phyloP scores from a whole-genome alignment of 23 tunicate species.

The Styela clava region DNA sequence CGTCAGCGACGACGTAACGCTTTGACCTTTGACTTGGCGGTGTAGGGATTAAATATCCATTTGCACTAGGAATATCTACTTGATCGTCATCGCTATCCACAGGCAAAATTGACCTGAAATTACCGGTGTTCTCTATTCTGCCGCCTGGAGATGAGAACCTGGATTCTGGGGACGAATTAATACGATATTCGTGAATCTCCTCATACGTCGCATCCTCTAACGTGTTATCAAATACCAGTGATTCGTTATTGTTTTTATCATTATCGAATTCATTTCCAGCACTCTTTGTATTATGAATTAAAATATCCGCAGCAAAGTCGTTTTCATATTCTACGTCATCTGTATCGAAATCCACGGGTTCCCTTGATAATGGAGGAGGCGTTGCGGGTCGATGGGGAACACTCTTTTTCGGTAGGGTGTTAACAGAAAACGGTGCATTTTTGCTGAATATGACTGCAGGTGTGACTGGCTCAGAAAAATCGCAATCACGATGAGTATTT shows the following conservation, averaged over 20 bases:
- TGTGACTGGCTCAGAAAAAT: conserved; percentile 66
- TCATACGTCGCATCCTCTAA: not conserved
- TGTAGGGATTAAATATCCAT: conserved; percentile 2
- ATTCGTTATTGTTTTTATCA: not conserved
- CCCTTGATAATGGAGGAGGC: not conserved
- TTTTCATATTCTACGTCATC: not conserved
- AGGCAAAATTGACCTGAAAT: not conserved
- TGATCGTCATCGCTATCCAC: not conserved
- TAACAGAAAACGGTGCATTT: conserved; percentile 18
- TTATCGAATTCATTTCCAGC: not conserved
- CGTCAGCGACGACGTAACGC: conserved; percentile 3
- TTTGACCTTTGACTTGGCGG: not conserved
- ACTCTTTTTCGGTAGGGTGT: not conserved
- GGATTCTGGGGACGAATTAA: not conserved
- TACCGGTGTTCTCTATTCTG: conserved; percentile 32
- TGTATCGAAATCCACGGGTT: not conserved
- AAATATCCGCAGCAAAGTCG: not conserved
- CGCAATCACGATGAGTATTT: conserved; percentile 41
- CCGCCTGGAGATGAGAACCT: conserved; percentile 55
- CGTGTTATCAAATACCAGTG: not conserved
- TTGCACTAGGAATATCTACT: not conserved
- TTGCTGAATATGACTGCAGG: conserved; percentile 45
- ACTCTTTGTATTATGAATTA: not conserved
- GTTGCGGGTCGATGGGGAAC: not conserved
- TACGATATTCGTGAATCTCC: not conserved